phyloP scores from a whole-genome alignment of 2,113 vertebrate species.

The Gnathonemus echidnorhynchus region DNA sequence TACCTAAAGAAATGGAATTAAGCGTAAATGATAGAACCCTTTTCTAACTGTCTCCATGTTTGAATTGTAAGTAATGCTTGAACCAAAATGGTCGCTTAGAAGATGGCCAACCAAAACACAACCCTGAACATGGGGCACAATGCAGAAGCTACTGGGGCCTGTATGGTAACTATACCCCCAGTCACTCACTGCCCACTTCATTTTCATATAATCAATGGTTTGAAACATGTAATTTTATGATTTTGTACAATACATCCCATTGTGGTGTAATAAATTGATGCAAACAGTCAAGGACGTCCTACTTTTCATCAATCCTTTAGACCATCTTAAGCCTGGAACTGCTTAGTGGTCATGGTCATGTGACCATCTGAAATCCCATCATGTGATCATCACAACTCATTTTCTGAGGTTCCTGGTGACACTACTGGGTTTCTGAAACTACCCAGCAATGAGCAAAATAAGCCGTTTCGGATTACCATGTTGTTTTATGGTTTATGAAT shows the following conservation, averaged over 20 bases:
- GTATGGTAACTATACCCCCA: background rate
- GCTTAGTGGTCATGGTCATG: background rate
- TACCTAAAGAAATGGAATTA: background rate
- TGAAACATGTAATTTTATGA: background rate
- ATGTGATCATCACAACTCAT: too few species aligned
- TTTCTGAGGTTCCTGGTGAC: background rate
- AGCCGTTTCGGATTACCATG: background rate
- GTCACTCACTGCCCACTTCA: background rate
- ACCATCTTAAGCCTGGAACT: background rate
- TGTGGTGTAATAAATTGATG: background rate
- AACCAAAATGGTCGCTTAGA: background rate
- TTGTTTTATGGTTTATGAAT: constrained; percentile 2
- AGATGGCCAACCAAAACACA: background rate
- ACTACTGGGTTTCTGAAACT: background rate
- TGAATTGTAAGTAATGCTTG: background rate
- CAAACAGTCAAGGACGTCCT: background rate
- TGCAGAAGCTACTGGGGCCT: background rate
- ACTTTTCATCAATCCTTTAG: background rate
- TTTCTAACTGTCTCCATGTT: background rate
- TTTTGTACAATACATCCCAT: background rate
- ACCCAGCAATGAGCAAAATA: background rate
- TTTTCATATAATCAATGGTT: background rate
- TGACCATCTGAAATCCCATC: background rate
- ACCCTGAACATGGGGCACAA: background rate
- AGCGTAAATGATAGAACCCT: background rate